phyloP scores from a whole-genome alignment of 2,888 invertebrate genomes.

The Lochmaea crataegi region DNA sequence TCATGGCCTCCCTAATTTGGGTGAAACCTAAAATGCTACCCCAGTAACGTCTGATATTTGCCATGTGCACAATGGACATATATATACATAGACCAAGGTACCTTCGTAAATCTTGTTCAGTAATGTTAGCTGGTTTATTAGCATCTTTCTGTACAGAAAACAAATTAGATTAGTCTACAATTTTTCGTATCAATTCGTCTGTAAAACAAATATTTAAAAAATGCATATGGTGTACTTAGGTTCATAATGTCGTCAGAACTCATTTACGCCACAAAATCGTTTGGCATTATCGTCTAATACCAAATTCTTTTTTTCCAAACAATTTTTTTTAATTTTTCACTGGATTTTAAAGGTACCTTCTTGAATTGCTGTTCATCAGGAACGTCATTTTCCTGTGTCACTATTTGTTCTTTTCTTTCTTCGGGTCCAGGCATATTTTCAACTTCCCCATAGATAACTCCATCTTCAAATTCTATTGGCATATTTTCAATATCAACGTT shows the following conservation, averaged over 20 bases:
- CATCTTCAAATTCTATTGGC: not conserved
- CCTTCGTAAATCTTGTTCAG: not conserved
- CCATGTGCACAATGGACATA: conserved; percentile 10
- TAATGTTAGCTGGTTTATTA: conserved; percentile 17
- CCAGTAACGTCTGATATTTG: conserved; percentile 11
- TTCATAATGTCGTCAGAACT: not conserved
- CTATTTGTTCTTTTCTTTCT: no score
- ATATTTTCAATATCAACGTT: conserved; percentile 1
- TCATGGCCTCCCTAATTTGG: conserved; percentile 18
- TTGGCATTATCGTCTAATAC: no score
- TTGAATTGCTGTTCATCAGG: no score
- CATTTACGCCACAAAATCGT: no score
- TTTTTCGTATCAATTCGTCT: not conserved
- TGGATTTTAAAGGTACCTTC: no score
- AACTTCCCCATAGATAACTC: no score
- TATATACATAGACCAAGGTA: conserved; percentile 15
- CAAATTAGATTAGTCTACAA: not conserved
- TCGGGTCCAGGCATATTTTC: no score
- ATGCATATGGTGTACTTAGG: not conserved
- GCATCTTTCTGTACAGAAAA: conserved; percentile 14
- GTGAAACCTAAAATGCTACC: not conserved
- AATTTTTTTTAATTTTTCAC: no score
- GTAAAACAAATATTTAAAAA: conserved; percentile 28
- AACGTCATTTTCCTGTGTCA: no score
- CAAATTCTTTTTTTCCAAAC: no score